Evolutionary conservation across 23 tunicate genomes (phyloP).

Genomic region (Clavelina lepadiformis): DNA sequence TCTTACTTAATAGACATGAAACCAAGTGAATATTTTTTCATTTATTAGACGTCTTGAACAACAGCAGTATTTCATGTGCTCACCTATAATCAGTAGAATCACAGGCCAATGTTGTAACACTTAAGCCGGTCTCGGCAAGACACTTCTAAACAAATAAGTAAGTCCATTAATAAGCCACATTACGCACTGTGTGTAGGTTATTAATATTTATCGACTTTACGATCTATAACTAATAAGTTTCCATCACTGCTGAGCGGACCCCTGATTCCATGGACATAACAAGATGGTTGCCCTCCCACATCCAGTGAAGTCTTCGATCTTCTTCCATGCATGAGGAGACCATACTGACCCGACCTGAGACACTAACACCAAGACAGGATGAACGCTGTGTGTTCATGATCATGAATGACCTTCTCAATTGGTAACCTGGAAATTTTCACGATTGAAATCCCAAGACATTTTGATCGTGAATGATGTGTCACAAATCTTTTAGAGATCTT

Average conservation of each 20-base stretch:
- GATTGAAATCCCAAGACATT: no score
- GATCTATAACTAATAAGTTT: no score
- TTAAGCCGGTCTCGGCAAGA: slow-evolving; percentile 11
- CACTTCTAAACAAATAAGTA: slow-evolving; percentile 19
- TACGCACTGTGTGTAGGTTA: no score
- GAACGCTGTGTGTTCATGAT: slow-evolving; percentile 25
- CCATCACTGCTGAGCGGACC: no score
- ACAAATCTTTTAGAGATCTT: no score
- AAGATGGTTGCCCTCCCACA: slow-evolving; percentile 42
- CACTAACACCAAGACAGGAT: slow-evolving; percentile 27
- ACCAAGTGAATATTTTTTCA: no score
- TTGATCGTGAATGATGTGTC: no score
- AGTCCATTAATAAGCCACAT: no score
- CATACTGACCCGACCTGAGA: slow-evolving; percentile 1
- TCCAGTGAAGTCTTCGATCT: slow-evolving; percentile 25
- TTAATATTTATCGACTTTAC: no score
- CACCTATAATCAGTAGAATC: slow-evolving; percentile 9
- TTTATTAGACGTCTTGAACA: no score
- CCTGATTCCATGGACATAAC: slow-evolving; percentile 14
- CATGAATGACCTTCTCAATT: slow-evolving; percentile 29
- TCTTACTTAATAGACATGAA: no score
- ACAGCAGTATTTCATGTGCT: background rate
- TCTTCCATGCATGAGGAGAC: slow-evolving; percentile 4
- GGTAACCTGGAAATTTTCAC: no score
- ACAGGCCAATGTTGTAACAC: background rate